These are phyloP conservation scores for Cyanoramphus novaezelandiae DNA, from an alignment of 2,113 vertebrate genomes.

Conservation along the genomic window DNA sequence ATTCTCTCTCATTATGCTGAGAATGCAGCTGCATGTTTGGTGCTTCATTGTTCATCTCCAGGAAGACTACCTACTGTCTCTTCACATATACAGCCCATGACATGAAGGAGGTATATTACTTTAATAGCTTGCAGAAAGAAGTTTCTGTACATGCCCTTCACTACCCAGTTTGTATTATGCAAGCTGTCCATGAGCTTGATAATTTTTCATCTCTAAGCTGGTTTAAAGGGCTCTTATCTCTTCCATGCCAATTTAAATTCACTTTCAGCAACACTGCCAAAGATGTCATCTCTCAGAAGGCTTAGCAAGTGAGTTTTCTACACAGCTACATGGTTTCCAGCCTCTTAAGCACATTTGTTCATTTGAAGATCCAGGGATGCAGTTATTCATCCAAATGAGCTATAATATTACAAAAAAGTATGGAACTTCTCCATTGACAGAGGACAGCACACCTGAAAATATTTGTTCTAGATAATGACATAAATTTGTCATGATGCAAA, in stretches of 20 bases:
- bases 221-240: background rate
- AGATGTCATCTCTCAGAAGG: background rate
- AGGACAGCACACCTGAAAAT: background rate
- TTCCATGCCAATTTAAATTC: background rate
- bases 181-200: background rate
- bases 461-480: background rate
- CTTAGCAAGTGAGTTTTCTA: background rate
- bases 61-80: background rate
- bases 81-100: background rate
- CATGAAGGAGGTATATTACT: background rate
- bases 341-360: background rate
- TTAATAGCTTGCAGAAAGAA: background rate
- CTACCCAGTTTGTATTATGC: background rate
- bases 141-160: background rate
- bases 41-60: background rate
- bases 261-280: background rate
- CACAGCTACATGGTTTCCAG: background rate
- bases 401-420: background rate
- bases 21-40: background rate
- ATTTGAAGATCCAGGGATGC: background rate
- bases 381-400: background rate
- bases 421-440: background rate
- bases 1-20: background rate
- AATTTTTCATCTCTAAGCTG: background rate
- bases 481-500: background rate